Conservation (phyloP, 2,888 invertebrate species). For the Bhutanitis thaidina region DNA sequence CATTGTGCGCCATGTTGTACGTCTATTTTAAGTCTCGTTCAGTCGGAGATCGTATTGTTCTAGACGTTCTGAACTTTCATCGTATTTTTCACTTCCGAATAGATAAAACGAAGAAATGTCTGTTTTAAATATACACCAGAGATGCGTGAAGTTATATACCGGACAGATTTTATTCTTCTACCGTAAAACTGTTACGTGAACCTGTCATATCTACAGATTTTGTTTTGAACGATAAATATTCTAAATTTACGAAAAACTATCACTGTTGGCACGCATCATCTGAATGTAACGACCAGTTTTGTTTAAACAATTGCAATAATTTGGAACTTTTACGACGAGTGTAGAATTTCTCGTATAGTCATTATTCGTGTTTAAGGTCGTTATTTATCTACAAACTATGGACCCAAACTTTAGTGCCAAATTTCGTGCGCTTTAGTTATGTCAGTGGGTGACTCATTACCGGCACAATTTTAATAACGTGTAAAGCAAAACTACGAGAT, state of each 20-base stretch:
- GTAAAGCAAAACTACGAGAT: conserved; percentile 7
- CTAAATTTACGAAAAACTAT: conserved; percentile 6
- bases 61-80: background rate
- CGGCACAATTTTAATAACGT: conserved; percentile 3
- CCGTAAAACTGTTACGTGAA: background rate
- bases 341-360: conserved; percentile 33
- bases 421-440: conserved; percentile 56
- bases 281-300: conserved; percentile 5
- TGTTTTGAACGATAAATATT: background rate
- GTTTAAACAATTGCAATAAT: conserved; percentile 15
- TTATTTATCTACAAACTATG: conserved; percentile 59
- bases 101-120: background rate
- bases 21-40: conserved; percentile 12
- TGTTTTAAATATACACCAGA: background rate
- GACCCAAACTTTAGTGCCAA: conserved; percentile 53
- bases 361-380: conserved; percentile 62
- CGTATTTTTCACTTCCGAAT: background rate
- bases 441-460: conserved; percentile 28
- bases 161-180: background rate
- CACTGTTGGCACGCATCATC: background rate
- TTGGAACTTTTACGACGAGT: conserved; percentile 24
- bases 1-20: background rate
- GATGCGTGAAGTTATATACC: background rate
- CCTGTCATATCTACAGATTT: background rate
- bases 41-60: background rate